phyloP scores from a whole-genome alignment of 2,888 invertebrate genomes.

The Conops quadrifasciatus region DNA sequence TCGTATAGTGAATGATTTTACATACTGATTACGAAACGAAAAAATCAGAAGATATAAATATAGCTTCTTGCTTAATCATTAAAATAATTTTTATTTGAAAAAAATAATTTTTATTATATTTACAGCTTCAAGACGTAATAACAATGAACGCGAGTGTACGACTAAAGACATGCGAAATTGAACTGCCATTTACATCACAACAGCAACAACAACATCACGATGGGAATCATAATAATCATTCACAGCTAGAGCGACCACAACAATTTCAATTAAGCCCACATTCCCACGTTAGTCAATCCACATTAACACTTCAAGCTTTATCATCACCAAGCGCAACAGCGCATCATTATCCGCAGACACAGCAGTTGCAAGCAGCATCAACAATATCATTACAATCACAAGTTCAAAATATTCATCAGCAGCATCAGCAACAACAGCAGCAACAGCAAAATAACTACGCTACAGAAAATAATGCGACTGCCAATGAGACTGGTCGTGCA shows the following conservation, averaged over 20 bases:
- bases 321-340: slow-evolving; percentile 34
- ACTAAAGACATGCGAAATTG: slow-evolving; percentile 65
- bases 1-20: no score
- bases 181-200: slow-evolving; percentile 61
- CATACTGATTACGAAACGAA: neutral
- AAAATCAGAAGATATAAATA: neutral
- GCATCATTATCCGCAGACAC: slow-evolving; percentile 41
- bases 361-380: slow-evolving; percentile 50
- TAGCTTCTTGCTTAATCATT: neutral
- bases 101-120: neutral
- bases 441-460: slow-evolving; percentile 34
- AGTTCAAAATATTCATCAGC: slow-evolving; percentile 32
- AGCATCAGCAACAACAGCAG: slow-evolving; percentile 36
- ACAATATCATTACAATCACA: slow-evolving; percentile 54
- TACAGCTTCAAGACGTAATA: slow-evolving; percentile 66
- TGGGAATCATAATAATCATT: slow-evolving; percentile 39
- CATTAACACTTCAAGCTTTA: slow-evolving; percentile 38
- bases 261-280: slow-evolving; percentile 45
- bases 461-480: slow-evolving; percentile 37
- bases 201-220: slow-evolving; percentile 45
- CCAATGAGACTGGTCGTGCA: slow-evolving; percentile 68
- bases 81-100: neutral
- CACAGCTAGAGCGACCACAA: slow-evolving; percentile 43
- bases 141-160: slow-evolving; percentile 66
- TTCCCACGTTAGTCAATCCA: slow-evolving; percentile 52